Conservation (phyloP, 2,797 vertebrate genomes). For the Sebastes trivittatus region DNA sequence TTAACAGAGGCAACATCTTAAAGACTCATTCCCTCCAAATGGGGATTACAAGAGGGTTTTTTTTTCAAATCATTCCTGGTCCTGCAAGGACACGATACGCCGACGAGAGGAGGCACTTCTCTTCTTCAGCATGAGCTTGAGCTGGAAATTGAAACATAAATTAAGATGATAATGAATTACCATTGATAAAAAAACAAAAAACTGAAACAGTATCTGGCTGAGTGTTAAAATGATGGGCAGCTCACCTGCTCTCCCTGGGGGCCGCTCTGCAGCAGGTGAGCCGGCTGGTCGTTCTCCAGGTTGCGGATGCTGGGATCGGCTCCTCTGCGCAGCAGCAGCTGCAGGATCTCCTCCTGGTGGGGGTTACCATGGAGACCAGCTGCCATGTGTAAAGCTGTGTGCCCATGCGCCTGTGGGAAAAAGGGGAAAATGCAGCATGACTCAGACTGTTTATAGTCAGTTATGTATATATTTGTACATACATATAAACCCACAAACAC, state of each 20-base stretch:
- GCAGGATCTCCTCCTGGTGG: constrained; percentile 86
- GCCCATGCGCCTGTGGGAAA: constrained; percentile 88
- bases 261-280: constrained; percentile 88
- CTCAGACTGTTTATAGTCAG: constrained; percentile 4
- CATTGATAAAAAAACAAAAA: too few relatives aligned
- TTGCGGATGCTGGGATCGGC: constrained; percentile 91
- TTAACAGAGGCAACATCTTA: constrained; percentile 57
- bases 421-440: not conserved
- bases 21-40: constrained; percentile 57
- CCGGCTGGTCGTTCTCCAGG: constrained; percentile 91
- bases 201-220: not conserved
- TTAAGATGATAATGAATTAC: not conserved
- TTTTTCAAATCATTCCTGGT: constrained; percentile 79
- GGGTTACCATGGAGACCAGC: constrained; percentile 87
- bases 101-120: constrained; percentile 81
- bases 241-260: constrained; percentile 86
- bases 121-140: constrained; percentile 86
- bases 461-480: not conserved
- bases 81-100: constrained; percentile 82
- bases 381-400: constrained; percentile 94
- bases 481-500: not conserved
- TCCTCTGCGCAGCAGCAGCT: constrained; percentile 84
- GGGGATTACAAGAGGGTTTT: constrained; percentile 64
- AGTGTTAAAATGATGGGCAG: not conserved
- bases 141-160: constrained; percentile 63